Percentiles rank a stretch among this genome's conserved stretches.
Conservation (phyloP, 2,113 vertebrate genomes). For the Tenebrosternarchus preto region DNA sequence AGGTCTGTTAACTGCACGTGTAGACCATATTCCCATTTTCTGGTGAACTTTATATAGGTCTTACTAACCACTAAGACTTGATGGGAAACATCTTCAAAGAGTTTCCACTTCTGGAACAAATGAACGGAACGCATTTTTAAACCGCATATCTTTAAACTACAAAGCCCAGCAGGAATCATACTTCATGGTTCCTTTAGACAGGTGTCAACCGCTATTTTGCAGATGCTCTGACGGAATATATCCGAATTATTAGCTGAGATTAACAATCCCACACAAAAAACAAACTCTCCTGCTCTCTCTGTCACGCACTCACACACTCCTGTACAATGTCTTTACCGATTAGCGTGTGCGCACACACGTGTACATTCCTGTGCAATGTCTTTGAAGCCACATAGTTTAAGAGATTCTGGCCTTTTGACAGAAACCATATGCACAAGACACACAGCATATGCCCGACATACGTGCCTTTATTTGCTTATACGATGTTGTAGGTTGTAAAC, state of each 20-base stretch:
- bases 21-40: neutral
- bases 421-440: neutral
- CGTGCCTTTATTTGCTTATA: neutral
- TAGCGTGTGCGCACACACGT: slow-evolving; percentile 7
- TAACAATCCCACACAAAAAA: slow-evolving; percentile 10
- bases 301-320: neutral
- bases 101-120: slow-evolving; percentile 27
- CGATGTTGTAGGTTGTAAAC: neutral
- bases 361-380: neutral
- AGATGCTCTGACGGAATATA: slow-evolving; percentile 1
- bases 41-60: neutral
- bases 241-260: slow-evolving; percentile 21
- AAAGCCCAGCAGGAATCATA: neutral
- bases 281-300: neutral
- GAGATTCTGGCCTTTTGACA: neutral
- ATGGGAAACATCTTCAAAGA: slow-evolving; percentile 15
- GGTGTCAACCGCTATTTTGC: neutral
- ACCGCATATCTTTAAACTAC: slow-evolving; percentile 3
- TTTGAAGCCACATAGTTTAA: neutral
- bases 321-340: neutral
- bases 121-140: slow-evolving; percentile 9
- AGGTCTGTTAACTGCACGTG: neutral
- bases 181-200: neutral
- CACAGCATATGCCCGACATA: neutral
- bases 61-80: neutral